These are phyloP conservation scores for Cheilosia grossa DNA, from an alignment of 2,888 invertebrate species.

Conservation along the genomic window DNA sequence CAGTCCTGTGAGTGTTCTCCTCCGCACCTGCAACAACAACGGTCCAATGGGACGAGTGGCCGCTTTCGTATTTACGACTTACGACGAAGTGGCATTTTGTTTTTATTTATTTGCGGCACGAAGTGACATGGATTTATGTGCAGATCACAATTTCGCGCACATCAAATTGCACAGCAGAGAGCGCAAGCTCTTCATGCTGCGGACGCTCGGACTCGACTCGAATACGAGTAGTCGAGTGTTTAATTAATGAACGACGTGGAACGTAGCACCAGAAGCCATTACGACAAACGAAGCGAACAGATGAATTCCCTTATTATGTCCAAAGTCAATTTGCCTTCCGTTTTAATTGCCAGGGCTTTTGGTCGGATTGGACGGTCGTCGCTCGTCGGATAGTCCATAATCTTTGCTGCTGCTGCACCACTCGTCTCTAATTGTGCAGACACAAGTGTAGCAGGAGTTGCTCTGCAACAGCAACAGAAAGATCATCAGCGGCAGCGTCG, in stretches of 20 bases:
- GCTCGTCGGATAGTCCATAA: conserved; percentile 37
- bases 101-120: conserved; percentile 71
- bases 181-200: not conserved
- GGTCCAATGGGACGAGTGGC: conserved; percentile 13
- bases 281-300: conserved; percentile 74
- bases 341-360: conserved; percentile 71
- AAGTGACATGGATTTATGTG: conserved; percentile 74
- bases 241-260: conserved; percentile 74
- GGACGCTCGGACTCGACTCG: not conserved
- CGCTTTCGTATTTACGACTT: conserved; percentile 25
- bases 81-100: conserved; percentile 69
- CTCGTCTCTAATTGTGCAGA: conserved; percentile 70
- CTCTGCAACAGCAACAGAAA: conserved; percentile 2
- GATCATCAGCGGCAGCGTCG: conserved; percentile 33
- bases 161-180: conserved; percentile 56
- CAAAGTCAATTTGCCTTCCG: conserved; percentile 74
- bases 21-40: conserved; percentile 55
- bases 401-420: conserved; percentile 20
- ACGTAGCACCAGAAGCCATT: conserved; percentile 75
- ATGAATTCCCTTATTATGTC: conserved; percentile 75
- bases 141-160: conserved; percentile 74
- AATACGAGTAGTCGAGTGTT: conserved; percentile 40
- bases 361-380: conserved; percentile 38
- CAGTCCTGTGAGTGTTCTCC: conserved; percentile 42
- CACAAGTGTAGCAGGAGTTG: conserved; percentile 61